Conservation (phyloP, 1,140 invertebrate genomes). For the Cydia strobilella region DNA sequence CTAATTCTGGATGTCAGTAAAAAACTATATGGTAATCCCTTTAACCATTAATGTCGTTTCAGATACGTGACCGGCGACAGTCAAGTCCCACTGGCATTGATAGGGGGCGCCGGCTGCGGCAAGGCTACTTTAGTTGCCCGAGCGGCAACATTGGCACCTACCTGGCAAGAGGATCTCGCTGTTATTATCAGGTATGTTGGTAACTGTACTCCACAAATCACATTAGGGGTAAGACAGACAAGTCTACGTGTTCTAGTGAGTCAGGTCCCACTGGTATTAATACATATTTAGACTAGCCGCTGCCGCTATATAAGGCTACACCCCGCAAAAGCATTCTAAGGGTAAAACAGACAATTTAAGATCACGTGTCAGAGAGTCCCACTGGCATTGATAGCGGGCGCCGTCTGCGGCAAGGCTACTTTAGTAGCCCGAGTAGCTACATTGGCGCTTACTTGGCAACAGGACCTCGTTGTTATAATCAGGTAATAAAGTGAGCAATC, state of each 20-base stretch:
- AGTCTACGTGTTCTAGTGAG: too few species aligned
- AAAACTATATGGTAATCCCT: too few species aligned
- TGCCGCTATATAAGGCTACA: too few species aligned
- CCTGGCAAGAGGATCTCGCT: constrained; percentile 84
- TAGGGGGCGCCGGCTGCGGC: constrained; percentile 89
- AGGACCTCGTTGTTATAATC: constrained; percentile 79
- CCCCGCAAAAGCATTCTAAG: too few species aligned
- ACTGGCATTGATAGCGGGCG: constrained; percentile 86
- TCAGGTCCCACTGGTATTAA: too few species aligned
- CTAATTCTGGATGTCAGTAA: too few species aligned
- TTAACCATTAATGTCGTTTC: constrained; percentile 36
- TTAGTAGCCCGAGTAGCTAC: constrained; percentile 84
- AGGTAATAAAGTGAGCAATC: too few species aligned
- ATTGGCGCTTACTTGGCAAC: constrained; percentile 84
- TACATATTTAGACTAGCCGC: too few species aligned
- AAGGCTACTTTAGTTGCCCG: constrained; percentile 89
- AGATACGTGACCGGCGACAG: constrained; percentile 85
- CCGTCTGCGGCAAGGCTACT: constrained; percentile 91
- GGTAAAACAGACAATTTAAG: too few species aligned
- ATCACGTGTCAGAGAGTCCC: constrained; percentile 77
- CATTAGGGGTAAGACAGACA: too few species aligned
- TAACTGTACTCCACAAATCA: background rate
- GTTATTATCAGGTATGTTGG: constrained; percentile 60
- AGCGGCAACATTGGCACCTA: constrained; percentile 80
- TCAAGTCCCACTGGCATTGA: constrained; percentile 86